These are phyloP conservation scores for Austrofundulus limnaeus DNA, from an alignment of 2,113 vertebrate genomes.

Conservation along the genomic window DNA sequence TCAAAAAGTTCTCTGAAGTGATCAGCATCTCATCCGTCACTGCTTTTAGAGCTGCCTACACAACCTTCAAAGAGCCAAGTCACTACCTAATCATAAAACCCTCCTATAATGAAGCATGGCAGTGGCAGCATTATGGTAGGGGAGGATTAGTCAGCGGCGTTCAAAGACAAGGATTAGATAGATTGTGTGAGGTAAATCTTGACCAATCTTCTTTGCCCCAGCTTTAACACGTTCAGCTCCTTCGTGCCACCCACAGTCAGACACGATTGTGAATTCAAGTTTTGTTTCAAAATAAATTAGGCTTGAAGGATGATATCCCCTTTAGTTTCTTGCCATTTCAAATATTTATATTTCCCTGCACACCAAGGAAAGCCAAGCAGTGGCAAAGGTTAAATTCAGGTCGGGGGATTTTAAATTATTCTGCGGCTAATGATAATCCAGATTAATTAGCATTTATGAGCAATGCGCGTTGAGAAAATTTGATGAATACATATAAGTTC, in stretches of 20 bases:
- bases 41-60: not conserved
- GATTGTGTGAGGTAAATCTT: no score
- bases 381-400: conserved; percentile 63
- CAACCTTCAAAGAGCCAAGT: no score
- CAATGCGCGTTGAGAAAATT: conserved; percentile 39
- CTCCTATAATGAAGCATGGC: not conserved
- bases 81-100: not conserved
- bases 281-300: conserved; percentile 8
- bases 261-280: not conserved
- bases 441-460: conserved; percentile 57
- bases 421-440: conserved; percentile 39
- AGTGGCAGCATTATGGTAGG: not conserved
- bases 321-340: conserved; percentile 33
- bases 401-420: conserved; percentile 61
- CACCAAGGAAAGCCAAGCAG: conserved; percentile 26
- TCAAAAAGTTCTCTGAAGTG: not conserved
- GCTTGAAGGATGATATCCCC: conserved; percentile 40
- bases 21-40: not conserved
- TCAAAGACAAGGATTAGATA: no score
- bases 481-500: conserved; percentile 13
- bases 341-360: conserved; percentile 45
- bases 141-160: not conserved
- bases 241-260: not conserved
- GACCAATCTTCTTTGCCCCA: no score
- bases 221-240: not conserved